A percentile compares a stretch with the other conserved stretches of the same genome.
Conservation (phyloP, 2,797 vertebrate species). For the Hyperoplus immaculatus region DNA sequence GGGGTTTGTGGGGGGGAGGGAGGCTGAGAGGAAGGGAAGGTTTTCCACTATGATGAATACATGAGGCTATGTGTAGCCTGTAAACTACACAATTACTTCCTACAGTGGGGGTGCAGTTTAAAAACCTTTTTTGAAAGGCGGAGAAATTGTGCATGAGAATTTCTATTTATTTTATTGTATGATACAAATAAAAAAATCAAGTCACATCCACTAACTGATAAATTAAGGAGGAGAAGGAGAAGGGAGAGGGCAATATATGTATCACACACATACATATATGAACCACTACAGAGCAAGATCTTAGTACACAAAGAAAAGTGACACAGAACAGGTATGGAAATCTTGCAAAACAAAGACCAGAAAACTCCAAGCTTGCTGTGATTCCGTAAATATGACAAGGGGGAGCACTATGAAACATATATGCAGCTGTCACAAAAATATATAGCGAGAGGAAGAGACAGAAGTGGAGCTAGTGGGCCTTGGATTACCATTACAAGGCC, state of each 20-base stretch:
- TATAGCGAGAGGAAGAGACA: conserved; percentile 74
- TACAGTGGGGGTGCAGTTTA: conserved; percentile 51
- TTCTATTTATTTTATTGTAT: conserved; percentile 41
- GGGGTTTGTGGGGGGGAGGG: conserved; percentile 34
- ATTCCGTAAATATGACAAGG: conserved; percentile 94
- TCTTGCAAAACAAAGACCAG: conserved; percentile 86
- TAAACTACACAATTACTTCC: conserved; percentile 58
- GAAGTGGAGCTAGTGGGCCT: conserved; percentile 81
- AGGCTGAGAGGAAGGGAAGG: conserved; percentile 58
- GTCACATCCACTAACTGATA: conserved; percentile 76
- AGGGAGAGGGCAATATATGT: conserved; percentile 82
- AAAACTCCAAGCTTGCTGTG: conserved; percentile 94
- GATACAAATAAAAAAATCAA: conserved; percentile 68
- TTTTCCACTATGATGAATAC: conserved; percentile 64
- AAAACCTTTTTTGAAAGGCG: conserved; percentile 41
- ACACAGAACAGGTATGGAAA: conserved; percentile 85
- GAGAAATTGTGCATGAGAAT: conserved; percentile 51
- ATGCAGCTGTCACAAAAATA: conserved; percentile 81
- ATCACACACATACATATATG: conserved; percentile 87
- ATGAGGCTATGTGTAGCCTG: conserved; percentile 68
- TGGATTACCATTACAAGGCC: conserved; percentile 91
- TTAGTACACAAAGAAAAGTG: conserved; percentile 91
- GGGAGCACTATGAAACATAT: conserved; percentile 87
- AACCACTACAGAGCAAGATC: conserved; percentile 86
- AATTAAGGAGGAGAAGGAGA: conserved; percentile 69